These are phyloP conservation scores for Lacanobia oleracea DNA, from an alignment of 2,888 invertebrate genomes.

Conservation along the genomic window DNA sequence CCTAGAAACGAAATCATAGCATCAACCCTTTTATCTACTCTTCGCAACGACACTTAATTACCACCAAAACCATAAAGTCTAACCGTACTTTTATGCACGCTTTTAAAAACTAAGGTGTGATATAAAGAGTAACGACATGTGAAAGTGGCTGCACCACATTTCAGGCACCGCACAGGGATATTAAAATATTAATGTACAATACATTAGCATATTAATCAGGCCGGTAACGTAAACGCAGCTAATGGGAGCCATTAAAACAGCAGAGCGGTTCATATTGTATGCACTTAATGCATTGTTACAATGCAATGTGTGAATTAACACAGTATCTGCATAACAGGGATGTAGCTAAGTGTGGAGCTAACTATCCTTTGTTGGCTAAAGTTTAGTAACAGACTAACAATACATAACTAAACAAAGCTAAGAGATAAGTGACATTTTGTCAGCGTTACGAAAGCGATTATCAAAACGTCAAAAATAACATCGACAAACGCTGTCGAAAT, in stretches of 20 bases:
- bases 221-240: constrained; percentile 79
- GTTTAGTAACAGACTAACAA: not conserved
- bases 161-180: constrained; percentile 70
- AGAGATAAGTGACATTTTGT: too few relatives aligned
- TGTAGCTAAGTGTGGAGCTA: constrained; percentile 45
- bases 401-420: not conserved
- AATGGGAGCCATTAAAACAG: constrained; percentile 82
- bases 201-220: constrained; percentile 82
- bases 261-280: constrained; percentile 80
- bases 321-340: constrained; percentile 55
- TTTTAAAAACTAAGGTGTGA: constrained; percentile 48
- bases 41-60: constrained; percentile 19
- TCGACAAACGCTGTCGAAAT: too few relatives aligned
- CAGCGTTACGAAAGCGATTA: too few relatives aligned
- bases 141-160: constrained; percentile 60
- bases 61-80: constrained; percentile 37
- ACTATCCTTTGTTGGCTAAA: constrained; percentile 22
- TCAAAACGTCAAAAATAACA: too few relatives aligned
- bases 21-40: not conserved
- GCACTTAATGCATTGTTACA: constrained; percentile 76
- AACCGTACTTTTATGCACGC: constrained; percentile 51
- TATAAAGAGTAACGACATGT: constrained; percentile 65
- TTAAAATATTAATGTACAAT: constrained; percentile 78
- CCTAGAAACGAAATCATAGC: not conserved
- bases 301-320: constrained; percentile 58